phyloP scores from a whole-genome alignment of 2,797 vertebrate genomes.

The Smutsia temminckii region DNA sequence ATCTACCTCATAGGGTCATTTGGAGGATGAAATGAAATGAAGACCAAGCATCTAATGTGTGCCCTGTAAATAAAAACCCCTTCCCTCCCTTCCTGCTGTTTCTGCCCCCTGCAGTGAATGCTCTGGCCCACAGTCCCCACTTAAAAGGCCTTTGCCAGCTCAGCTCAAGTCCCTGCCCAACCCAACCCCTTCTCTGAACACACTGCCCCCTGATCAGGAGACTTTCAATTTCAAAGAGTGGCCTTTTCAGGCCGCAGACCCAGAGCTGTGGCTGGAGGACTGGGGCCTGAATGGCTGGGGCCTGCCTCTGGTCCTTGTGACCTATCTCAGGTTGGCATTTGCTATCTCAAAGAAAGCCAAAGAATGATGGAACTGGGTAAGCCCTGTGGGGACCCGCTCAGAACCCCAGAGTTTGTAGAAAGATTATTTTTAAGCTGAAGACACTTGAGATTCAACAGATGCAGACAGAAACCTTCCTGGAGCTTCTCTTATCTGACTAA shows the following conservation, averaged over 20 bases:
- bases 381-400: not conserved
- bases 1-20: not conserved
- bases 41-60: not conserved
- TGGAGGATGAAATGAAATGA: not conserved
- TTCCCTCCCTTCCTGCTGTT: not conserved
- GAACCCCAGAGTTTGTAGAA: not conserved
- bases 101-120: not conserved
- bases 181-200: not conserved
- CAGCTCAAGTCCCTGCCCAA: not conserved
- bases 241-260: not conserved
- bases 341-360: not conserved
- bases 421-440: constrained; percentile 38
- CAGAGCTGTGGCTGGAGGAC: not conserved
- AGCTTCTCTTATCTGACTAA: not conserved
- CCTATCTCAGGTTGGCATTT: not conserved
- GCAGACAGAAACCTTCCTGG: not conserved
- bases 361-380: not conserved
- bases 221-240: not conserved
- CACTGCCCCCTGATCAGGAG: too few relatives aligned
- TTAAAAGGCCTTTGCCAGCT: not conserved
- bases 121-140: not conserved
- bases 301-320: not conserved
- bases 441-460: constrained; percentile 40
- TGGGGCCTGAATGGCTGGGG: not conserved
- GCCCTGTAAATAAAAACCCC: not conserved